Base-by-base conservation (phyloP, 2,113 vertebrate genomes). In the Ophthalmolycus amberensis region DNA sequence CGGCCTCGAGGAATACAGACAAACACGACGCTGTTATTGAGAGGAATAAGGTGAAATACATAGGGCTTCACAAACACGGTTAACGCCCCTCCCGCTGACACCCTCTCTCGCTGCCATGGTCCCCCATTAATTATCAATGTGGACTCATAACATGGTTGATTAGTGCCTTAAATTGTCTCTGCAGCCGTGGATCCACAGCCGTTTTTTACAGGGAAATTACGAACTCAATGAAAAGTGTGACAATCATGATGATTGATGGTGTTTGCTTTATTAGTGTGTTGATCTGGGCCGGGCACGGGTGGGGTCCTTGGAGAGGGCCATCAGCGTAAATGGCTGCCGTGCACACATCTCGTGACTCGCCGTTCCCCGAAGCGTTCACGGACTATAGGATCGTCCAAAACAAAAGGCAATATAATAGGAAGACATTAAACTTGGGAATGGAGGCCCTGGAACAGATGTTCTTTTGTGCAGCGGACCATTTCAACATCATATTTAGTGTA, bases 121-220 rank as follows among this genome's bases (percentile, higher is more conserved):
- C 79, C 54, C 56, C 82, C 83, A 84, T 91, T 91, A 79, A 89
- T 86, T 89, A 86, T 83, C 85, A 76, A 65, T 60, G 86, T 85
- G 75, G 77, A 75, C 83, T 78, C 83, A 84, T 90, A 90, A 91
- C 84, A 89, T 69, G 89, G 69, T 79, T 92, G 89, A 93, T 92
- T 90, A 91, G 76, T 60, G 89, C 80, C 69, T 85, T 89, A 88
- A 90, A 93, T 90, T 76, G 77, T 80, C 71, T 89, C 65, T 29
- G 75, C 63, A 60, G 84, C 77, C 50, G 27, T 16, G 71, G 79
- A 68, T 63, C 73, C 68, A 32, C 67, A 14, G 32, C 32, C 65
- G 1, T 86, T 80, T 87, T 46, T 54, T 73, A 80, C 79, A 66
- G 75, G 79, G 77, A 91, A 85, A 91, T 89, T 71, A 88, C 82